These are phyloP conservation scores for Otus sunia DNA, from an alignment of 2,113 vertebrate genomes.

Conservation along the genomic window DNA sequence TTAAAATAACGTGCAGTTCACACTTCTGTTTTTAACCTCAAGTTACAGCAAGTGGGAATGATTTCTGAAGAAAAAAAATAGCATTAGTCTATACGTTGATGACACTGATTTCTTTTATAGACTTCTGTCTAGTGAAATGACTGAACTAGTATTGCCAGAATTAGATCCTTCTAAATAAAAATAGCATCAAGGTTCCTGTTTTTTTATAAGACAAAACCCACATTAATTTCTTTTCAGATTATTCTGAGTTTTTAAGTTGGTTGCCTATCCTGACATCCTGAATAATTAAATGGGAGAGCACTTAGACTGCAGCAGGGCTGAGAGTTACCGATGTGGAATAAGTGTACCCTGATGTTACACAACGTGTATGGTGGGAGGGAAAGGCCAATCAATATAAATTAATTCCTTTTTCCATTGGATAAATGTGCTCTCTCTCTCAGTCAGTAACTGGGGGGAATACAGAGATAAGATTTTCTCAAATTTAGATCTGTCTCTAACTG, in stretches of 20 bases:
- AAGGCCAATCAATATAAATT: conserved; percentile 6
- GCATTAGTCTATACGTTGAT: background rate
- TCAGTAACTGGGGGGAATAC: background rate
- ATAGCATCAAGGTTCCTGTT: background rate
- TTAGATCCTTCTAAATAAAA: conserved; percentile 1
- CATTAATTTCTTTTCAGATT: background rate
- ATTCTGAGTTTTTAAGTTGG: background rate
- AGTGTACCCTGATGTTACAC: background rate
- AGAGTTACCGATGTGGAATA: background rate
- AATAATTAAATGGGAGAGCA: conserved; percentile 29
- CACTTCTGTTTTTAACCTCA: conserved; percentile 32
- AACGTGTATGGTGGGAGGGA: background rate
- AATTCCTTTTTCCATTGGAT: conserved; percentile 33
- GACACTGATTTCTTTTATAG: conserved; percentile 7
- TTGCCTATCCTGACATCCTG: background rate
- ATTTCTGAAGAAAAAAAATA: conserved; percentile 30
- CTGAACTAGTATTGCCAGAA: background rate
- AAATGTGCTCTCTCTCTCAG: background rate
- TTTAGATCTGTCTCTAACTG: background rate
- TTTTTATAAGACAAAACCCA: background rate
- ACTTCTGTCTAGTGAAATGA: background rate
- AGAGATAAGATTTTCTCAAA: background rate
- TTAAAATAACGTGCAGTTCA: conserved; percentile 22
- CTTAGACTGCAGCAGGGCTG: background rate
- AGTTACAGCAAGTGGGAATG: background rate